phyloP scores from a whole-genome alignment of 2,888 invertebrate species.

The Onchidella celtica region DNA sequence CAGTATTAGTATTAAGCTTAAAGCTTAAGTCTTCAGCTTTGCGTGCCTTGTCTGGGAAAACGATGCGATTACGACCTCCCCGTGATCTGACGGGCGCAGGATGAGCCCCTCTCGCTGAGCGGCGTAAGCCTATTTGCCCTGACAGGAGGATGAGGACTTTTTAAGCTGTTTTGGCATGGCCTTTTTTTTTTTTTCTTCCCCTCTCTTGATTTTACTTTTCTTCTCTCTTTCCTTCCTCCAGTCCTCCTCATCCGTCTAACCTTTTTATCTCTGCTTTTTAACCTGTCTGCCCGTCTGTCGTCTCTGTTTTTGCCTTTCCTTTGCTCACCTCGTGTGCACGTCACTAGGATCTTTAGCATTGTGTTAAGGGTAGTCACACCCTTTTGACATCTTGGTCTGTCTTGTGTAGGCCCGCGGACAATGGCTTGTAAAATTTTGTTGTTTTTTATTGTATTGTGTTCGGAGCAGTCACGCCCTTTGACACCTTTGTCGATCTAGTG shows the following conservation, averaged over 20 bases:
- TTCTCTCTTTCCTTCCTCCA: neutral
- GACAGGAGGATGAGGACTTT: slow-evolving; percentile 3
- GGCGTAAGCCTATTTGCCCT: slow-evolving; percentile 44
- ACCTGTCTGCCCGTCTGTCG: neutral
- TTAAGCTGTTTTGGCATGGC: slow-evolving; percentile 40
- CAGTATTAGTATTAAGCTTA: slow-evolving; percentile 40
- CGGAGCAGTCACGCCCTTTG: too few species aligned
- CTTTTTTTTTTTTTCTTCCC: neutral
- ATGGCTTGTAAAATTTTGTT: too few species aligned
- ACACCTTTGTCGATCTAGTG: too few species aligned
- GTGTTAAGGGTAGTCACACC: too few species aligned
- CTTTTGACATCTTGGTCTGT: too few species aligned
- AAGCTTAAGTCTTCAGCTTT: slow-evolving; percentile 29
- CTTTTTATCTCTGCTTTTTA: neutral
- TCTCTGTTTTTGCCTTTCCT: neutral
- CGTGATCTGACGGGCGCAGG: slow-evolving; percentile 31
- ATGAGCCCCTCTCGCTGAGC: slow-evolving; percentile 22
- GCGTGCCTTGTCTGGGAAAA: slow-evolving; percentile 27
- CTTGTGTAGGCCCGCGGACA: too few species aligned
- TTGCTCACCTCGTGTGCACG: too few species aligned
- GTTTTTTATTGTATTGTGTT: too few species aligned
- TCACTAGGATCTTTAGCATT: too few species aligned
- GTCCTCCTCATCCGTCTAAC: neutral
- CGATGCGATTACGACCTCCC: slow-evolving; percentile 32
- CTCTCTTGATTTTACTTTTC: too few species aligned